These are phyloP conservation scores for Ethmia dodecea DNA, from an alignment of 2,888 invertebrate genomes.

Conservation along the genomic window DNA sequence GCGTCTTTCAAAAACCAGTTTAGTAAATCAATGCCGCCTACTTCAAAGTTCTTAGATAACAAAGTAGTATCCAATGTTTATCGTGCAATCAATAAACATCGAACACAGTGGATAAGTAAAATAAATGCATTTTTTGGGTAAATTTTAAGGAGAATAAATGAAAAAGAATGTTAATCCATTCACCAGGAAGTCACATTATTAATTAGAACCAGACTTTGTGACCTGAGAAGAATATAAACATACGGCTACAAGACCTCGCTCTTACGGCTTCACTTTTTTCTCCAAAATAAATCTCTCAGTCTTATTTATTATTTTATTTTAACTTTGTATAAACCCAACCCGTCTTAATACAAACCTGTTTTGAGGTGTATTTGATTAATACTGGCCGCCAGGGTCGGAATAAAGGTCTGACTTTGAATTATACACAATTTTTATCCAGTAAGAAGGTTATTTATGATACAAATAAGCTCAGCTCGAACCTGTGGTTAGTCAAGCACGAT, in stretches of 20 bases:
- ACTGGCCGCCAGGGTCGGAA: constrained; percentile 45
- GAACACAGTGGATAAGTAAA: no score
- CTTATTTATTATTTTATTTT: constrained; percentile 75
- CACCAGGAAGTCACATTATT: constrained; percentile 57
- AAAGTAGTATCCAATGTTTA: no score
- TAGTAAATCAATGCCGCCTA: no score
- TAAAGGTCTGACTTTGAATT: constrained; percentile 67
- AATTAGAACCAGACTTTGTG: constrained; percentile 66
- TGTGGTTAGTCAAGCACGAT: constrained; percentile 3
- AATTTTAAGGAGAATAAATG: no score
- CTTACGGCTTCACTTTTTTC: constrained; percentile 63
- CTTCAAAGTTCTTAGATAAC: no score
- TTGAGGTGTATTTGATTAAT: constrained; percentile 65
- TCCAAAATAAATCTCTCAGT: constrained; percentile 70
- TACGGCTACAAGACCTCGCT: constrained; percentile 63
- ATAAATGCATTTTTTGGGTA: no score
- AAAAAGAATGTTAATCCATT: no score
- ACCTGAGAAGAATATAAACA: constrained; percentile 61
- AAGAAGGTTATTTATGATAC: constrained; percentile 64
- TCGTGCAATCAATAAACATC: no score
- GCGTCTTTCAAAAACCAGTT: no score
- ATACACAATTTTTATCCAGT: constrained; percentile 58
- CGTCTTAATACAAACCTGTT: constrained; percentile 70
- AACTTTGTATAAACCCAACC: constrained; percentile 50
- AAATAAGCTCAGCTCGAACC: constrained; percentile 3